Base-by-base conservation (phyloP, 2,113 vertebrate species). In the Acrocephalus kingi region DNA sequence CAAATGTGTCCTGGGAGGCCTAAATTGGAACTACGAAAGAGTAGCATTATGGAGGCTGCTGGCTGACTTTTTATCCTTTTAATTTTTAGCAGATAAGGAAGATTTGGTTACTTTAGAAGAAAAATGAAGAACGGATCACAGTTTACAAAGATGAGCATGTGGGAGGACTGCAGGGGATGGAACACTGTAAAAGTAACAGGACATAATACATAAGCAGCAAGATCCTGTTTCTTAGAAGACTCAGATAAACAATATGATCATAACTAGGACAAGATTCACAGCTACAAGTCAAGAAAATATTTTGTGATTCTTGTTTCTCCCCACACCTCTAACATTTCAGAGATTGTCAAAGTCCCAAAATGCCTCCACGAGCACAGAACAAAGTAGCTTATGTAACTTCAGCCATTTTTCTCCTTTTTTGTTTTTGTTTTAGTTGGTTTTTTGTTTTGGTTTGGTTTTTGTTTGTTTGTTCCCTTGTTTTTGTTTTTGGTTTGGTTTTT, bases 241-340 rank as follows among this genome's bases (percentile, higher is more conserved):
- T 71, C 37, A 80, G 45, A 77, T 77, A 55, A 93, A 88, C 64
- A 87, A 63, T 68, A 48, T 41, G 11, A 80, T 80, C 30, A 19
- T 64, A 94, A 91, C 79, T 45, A 90, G 87, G 54, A 69, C 72
- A 84, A 81, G 80, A 63, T 91, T 86, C 71, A 73, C 67, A 84
- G 85, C 55, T 83, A 84, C 31, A 80, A 52, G 62, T 51, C 75
- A 83, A 80, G 75, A 90, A 90, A 93, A 84, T 58, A 69, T 56
- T 88, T 80, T 2, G 22, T 7, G 6, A 56, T 56, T 86, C 64
- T 61, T 64, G 19, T n/a, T 88, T 18, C 21, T 85, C 59, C 14
- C 22, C 25, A 69, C 9, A 85, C 3, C 41, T 74, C 55, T 77
- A 86, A 48, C 13, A 33, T 77, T 86, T 88, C 46, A 66, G 22